Evolutionary conservation across 1,140 invertebrate genomes (phyloP), one percentile per base, ranked within the genome.

Genomic region (Ceratosolen solmsi): DNA sequence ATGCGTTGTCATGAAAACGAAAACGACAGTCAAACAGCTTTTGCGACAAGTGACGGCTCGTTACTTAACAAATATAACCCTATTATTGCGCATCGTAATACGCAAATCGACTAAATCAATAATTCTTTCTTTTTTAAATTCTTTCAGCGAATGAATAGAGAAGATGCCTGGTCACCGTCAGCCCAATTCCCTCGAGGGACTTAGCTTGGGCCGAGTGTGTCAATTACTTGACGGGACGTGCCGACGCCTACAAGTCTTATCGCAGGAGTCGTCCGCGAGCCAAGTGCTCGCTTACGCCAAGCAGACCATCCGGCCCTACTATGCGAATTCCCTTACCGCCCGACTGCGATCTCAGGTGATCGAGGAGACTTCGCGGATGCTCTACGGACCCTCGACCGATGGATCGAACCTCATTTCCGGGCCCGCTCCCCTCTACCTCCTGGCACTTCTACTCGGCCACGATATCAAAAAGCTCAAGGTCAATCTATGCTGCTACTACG

Each of bases 401-500:
- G 89, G 89, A 25, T 89, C 87, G 7, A 89, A 88, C 2, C 79
- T 89, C 2, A 87, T 90, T 20, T 90, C 89, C 17, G 91, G 90
- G 8, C 91, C 90, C 60, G 90, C 90, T 7, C 90, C 91, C 1
- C 73, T 92, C 4, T 92, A 92, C 75, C 85, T 93, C 5, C 82
- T 92, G 2, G 89, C 89, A 0, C 70, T 92, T 0, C 87, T 93
- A 51, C 86, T 93, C 3, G 90, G 89, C 2, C 89, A 88, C 1
- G 92, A 93, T 71, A 90, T 93, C 15, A 89, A 89, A 60, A 85
- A 87, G 7, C 86, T 93, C n/a, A 88, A 88, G 51, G 89, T 92
- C 7, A 90, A 92, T 81, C 84, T 93, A 0, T 93, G 92, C 81
- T 93, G 92, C 77, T 93, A 92, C 72, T 93, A 92, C 70, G 92